A percentile compares a stretch with the other conserved stretches of the same genome.
phyloP scores from a whole-genome alignment of 2,797 vertebrate species.

The Pteronotus mesoamericanus region DNA sequence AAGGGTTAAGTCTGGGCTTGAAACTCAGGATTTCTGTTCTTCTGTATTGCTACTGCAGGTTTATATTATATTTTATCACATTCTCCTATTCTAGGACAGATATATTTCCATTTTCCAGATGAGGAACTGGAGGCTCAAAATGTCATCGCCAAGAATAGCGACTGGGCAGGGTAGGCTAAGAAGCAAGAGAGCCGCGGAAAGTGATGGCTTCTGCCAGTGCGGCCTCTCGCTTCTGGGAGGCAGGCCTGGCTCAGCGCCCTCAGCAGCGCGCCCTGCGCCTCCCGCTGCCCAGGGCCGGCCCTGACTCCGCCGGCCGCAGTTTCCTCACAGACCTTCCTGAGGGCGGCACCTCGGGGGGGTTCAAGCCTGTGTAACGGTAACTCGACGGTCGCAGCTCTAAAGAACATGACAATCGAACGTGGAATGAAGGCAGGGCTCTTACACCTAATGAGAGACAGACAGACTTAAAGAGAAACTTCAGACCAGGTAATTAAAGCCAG shows the following conservation, averaged over 20 bases:
- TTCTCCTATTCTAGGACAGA: neutral
- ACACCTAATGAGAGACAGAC: constrained; percentile 29
- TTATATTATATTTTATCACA: neutral
- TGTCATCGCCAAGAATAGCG: neutral
- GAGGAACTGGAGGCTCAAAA: neutral
- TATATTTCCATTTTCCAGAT: neutral
- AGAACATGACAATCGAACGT: neutral
- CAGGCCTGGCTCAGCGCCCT: neutral
- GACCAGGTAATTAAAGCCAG: constrained; percentile 57
- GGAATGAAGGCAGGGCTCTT: neutral
- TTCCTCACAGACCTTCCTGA: neutral
- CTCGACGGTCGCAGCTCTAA: neutral
- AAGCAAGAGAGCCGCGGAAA: too few relatives aligned
- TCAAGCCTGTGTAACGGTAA: neutral
- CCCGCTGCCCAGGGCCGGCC: neutral
- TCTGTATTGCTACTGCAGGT: neutral
- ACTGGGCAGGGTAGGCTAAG: neutral
- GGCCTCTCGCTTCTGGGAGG: neutral
- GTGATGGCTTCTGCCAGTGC: neutral
- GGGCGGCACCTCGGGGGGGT: neutral
- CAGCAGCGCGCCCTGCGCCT: neutral
- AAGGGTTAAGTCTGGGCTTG: neutral
- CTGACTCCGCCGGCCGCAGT: neutral
- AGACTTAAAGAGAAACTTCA: neutral
- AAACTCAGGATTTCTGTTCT: neutral